Conservation (phyloP, 1,140 invertebrate genomes). For the Galleria mellonella region DNA sequence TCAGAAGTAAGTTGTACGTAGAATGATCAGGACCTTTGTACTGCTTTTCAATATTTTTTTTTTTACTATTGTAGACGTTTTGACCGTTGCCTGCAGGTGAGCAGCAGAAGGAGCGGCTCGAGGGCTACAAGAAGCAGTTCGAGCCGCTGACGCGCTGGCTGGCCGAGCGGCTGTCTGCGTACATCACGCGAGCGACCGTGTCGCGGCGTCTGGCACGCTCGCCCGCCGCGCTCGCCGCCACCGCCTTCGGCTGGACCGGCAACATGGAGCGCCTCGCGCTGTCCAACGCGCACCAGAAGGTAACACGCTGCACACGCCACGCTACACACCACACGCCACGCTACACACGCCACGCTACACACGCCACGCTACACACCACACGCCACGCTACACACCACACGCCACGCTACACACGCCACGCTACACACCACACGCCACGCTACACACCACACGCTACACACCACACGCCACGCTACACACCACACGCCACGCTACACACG, state of each 20-base stretch:
- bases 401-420: no score
- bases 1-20: no score
- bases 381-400: no score
- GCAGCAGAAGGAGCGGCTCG: slow-evolving; percentile 87
- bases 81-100: slow-evolving; percentile 77
- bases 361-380: background rate
- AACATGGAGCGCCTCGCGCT: slow-evolving; percentile 98
- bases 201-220: slow-evolving; percentile 94
- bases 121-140: slow-evolving; percentile 86
- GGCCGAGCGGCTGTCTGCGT: slow-evolving; percentile 89
- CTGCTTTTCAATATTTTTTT: no score
- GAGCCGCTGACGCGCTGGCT: slow-evolving; percentile 96
- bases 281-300: slow-evolving; percentile 97
- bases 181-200: slow-evolving; percentile 88
- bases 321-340: no score
- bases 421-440: no score
- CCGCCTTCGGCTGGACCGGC: slow-evolving; percentile 98
- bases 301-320: background rate
- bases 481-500: background rate
- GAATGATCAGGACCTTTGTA: no score
- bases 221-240: slow-evolving; percentile 97
- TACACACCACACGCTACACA: no score
- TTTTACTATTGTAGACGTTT: no score
- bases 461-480: no score
- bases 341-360: no score